Evolutionary conservation across 2,888 invertebrate genomes (phyloP), one percentile per base, ranked within the genome.

Genomic region (Boloria euphrosyne): DNA sequence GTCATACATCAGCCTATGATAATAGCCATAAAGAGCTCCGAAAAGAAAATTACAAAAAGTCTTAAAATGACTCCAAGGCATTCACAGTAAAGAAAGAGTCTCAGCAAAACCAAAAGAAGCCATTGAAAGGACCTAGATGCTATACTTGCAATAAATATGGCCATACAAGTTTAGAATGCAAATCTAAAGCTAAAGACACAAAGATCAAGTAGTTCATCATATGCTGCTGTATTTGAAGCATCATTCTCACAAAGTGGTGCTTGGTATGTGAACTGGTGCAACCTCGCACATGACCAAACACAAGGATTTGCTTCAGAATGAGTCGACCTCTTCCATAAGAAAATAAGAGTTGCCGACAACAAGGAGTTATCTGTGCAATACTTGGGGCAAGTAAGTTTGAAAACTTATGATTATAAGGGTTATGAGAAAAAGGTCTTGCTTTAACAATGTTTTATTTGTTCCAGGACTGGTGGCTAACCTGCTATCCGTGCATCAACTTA

Each of bases 191-290:
- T 22, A 22, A 22, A 22, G 22, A 22, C 22, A 22, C 22, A 22
- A 4, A 51, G 60, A 1, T 6, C 50, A 1, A n/a, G 27, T 1
- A 14, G 6, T 61, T 54, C 27, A 46, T 53, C 54, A 44, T 6
- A 67, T 43, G 61, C 70, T 16, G 70, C 68, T 22, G 68, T 57
- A 22, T 61, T 63, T 6, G 67, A 65, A 59, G 18, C 27, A 0
- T 71, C 62, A 43, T 44, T 59, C 0, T 58, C 16, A 43, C 13
- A 67, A 6, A 6, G 1, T n/a, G 49, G n/a, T 61, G 68, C 50
- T 10, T 72, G 70, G 67, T 73, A 67, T 55, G 47, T 74, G 3
- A 71, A 74, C 71, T 1, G 74, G 71, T 49, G 65, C 71, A 62
- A 50, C 69, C 60, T 22, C 22, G 4, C 22, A 22, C 4, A 22